These are phyloP conservation scores for Argopecten irradians DNA, from an alignment of 1,140 invertebrate genomes.

Conservation along the genomic window DNA sequence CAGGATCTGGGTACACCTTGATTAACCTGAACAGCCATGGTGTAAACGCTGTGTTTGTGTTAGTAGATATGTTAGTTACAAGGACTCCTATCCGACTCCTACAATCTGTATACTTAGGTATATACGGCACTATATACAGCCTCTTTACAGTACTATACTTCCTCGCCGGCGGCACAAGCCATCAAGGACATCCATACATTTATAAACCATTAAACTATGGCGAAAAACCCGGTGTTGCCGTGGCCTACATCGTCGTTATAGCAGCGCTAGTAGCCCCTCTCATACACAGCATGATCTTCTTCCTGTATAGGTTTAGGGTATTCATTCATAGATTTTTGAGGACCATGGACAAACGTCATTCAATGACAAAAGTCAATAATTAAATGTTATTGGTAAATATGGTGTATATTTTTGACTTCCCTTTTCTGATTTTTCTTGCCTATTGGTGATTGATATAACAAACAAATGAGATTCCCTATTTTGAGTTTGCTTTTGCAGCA, in stretches of 20 bases:
- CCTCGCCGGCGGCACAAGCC: slow-evolving; percentile 81
- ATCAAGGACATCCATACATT: slow-evolving; percentile 77
- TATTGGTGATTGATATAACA: background rate
- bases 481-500: background rate
- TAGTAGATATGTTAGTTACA: slow-evolving; percentile 85
- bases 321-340: slow-evolving; percentile 58
- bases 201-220: slow-evolving; percentile 75
- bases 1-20: slow-evolving; percentile 59
- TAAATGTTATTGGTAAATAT: background rate
- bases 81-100: slow-evolving; percentile 83
- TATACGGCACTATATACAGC: slow-evolving; percentile 82
- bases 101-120: slow-evolving; percentile 84
- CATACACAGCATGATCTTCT: slow-evolving; percentile 62
- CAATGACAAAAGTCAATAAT: background rate
- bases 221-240: slow-evolving; percentile 54
- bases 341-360: slow-evolving; percentile 55
- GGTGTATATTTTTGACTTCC: background rate
- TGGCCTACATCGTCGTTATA: slow-evolving; percentile 52
- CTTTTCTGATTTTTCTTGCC: background rate
- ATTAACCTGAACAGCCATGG: slow-evolving; percentile 79
- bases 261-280: slow-evolving; percentile 59
- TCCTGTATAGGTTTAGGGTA: slow-evolving; percentile 61
- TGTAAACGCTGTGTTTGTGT: slow-evolving; percentile 85
- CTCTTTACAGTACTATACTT: slow-evolving; percentile 86
- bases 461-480: background rate